Base-by-base conservation (phyloP, 2,797 vertebrate species). In the Taeniopygia guttata region DNA sequence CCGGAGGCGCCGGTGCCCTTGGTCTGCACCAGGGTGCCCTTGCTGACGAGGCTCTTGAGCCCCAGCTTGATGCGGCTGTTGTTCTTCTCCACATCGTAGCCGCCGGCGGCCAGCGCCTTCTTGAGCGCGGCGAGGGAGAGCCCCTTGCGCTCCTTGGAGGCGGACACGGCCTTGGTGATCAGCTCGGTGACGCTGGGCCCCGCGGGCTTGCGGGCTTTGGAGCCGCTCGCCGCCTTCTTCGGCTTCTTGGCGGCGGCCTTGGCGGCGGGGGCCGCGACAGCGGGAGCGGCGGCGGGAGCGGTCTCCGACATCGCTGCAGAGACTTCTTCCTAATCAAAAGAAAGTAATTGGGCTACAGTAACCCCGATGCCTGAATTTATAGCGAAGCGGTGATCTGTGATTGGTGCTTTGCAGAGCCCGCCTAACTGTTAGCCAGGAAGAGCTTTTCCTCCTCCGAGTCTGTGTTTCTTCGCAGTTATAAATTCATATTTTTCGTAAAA, bases 41-140 rank as follows among this genome's bases (percentile, higher is more conserved):
- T 87, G 38, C 98, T 88, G 62, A 98, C 97, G 30, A 99, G 74
- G 13, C 98, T 98, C 59, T 95, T 98, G 3, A 99, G 78, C 4
- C 98, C 97, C 17, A 96, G 38, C 51, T 98, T 97, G 82, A 99
- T 95, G 15, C 98, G 98, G 84, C 97, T 96, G 52, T 98, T 98
- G 79, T 98, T 99, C 88, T 98, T 98, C 55, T 94, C 97, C 74
- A 98, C 98, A 90, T 96, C 72, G 54, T 98, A 98, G 29, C 97
- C 97, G 0, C 94, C 97, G 2, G 97, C 97, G 1, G 96, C 97
- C 93, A 98, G 23, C 11, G 96, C 90, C 87, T 98, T 99, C 95
- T 98, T 99, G 51, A 99, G 95, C 5, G 97, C 98, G 1, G 98
- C 97, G 34, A 98, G 45, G 0, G 98, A 98, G 19, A 98, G 97